A percentile compares a stretch with the other conserved stretches of the same genome.
Evolutionary conservation across 2,888 invertebrate species (phyloP).

Genomic region (Melanostoma scalare): DNA sequence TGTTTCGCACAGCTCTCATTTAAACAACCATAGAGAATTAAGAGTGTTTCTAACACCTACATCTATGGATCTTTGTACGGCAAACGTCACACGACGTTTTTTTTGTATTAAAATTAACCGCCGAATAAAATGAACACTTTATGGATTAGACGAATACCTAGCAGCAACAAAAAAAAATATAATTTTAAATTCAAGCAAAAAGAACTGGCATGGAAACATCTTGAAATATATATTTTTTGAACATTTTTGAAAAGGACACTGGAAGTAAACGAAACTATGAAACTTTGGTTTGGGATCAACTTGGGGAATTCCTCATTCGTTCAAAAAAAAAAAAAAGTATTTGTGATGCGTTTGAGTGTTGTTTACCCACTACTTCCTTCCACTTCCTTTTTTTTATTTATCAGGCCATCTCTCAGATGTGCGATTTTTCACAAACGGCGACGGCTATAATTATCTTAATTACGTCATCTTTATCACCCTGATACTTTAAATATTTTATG

Average conservation of each 20-base stretch:
- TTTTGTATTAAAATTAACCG: not conserved
- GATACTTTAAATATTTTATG: slow-evolving; percentile 56
- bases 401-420: slow-evolving; percentile 35
- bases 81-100: not conserved
- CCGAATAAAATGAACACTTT: not conserved
- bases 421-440: slow-evolving; percentile 51
- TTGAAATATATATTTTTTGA: not conserved
- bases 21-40: slow-evolving; percentile 13
- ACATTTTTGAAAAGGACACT: too few relatives aligned
- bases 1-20: not conserved
- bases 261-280: too few relatives aligned
- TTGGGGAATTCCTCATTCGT: too few relatives aligned
- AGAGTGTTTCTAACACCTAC: not conserved
- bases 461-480: slow-evolving; percentile 64
- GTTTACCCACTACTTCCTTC: slow-evolving; percentile 10
- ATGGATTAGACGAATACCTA: not conserved
- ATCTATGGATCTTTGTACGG: not conserved
- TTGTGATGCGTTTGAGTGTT: not conserved
- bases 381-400: slow-evolving; percentile 51
- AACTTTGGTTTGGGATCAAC: too few relatives aligned
- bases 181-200: not conserved
- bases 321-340: too few relatives aligned
- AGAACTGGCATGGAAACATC: slow-evolving; percentile 9
- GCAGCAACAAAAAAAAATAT: slow-evolving; percentile 5
- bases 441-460: slow-evolving; percentile 61